Percentiles rank a stretch among this genome's conserved stretches.
phyloP scores from a whole-genome alignment of 2,888 invertebrate genomes.

The Lepidochrysops patricia region DNA sequence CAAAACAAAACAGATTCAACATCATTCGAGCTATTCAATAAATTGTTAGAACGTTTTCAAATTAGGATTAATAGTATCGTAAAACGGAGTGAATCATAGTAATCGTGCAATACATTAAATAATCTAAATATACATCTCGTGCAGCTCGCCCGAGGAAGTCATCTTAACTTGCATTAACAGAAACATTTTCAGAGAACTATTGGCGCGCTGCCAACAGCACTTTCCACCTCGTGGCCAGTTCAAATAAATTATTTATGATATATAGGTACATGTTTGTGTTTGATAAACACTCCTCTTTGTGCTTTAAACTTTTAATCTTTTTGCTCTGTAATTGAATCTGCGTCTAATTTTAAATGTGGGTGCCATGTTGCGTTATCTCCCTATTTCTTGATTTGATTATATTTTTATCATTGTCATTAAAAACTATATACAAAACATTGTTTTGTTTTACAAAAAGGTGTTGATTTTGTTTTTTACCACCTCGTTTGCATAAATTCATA shows the following conservation, averaged over 20 bases:
- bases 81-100: not conserved
- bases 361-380: not conserved
- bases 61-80: slow-evolving; percentile 1
- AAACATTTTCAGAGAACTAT: slow-evolving; percentile 47
- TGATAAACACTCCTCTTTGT: slow-evolving; percentile 11
- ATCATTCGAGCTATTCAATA: not conserved
- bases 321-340: slow-evolving; percentile 2
- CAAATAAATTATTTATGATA: slow-evolving; percentile 35
- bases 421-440: no score
- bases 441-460: no score
- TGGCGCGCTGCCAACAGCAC: slow-evolving; percentile 47
- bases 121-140: slow-evolving; percentile 23
- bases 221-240: slow-evolving; percentile 40
- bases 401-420: not conserved
- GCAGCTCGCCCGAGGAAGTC: slow-evolving; percentile 35
- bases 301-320: slow-evolving; percentile 12
- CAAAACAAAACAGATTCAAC: not conserved
- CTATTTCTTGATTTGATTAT: not conserved
- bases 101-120: slow-evolving; percentile 20
- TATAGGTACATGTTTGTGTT: slow-evolving; percentile 14
- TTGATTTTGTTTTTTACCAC: no score
- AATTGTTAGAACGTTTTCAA: not conserved
- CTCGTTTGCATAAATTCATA: no score
- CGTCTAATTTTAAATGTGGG: not conserved
- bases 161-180: slow-evolving; percentile 36